phyloP scores from a whole-genome alignment of 2,888 invertebrate genomes.

The Agrilus biguttatus region DNA sequence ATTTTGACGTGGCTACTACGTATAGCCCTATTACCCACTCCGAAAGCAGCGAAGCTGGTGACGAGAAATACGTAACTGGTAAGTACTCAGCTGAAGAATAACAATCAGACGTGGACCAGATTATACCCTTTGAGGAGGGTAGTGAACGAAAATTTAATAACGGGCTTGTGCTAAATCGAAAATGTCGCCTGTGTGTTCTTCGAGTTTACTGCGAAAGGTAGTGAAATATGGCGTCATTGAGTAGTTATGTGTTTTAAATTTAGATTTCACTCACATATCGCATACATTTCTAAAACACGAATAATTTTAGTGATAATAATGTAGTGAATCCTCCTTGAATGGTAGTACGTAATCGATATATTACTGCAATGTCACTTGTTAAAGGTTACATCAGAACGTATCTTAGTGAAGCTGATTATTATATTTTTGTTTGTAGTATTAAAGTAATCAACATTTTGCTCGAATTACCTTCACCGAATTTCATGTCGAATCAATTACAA shows the following conservation, averaged over 20 bases:
- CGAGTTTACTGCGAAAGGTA: slow-evolving; percentile 28
- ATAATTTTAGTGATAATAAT: no score
- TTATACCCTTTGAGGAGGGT: slow-evolving; percentile 21
- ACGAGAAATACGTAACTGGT: slow-evolving; percentile 92
- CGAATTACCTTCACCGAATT: no score
- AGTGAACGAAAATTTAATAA: slow-evolving; percentile 13
- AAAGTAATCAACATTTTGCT: no score
- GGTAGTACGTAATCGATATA: no score
- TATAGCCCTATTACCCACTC: slow-evolving; percentile 85
- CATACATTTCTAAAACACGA: no score
- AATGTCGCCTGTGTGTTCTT: slow-evolving; percentile 23
- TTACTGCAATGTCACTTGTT: no score
- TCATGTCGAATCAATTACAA: no score
- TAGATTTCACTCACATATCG: slow-evolving; percentile 19
- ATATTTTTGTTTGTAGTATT: no score
- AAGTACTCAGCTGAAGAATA: slow-evolving; percentile 58
- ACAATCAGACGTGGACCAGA: slow-evolving; percentile 39
- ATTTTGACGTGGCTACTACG: slow-evolving; percentile 88
- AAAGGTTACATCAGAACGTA: no score
- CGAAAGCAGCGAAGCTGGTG: slow-evolving; percentile 86
- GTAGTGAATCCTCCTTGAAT: no score
- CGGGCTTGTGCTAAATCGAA: slow-evolving; percentile 32
- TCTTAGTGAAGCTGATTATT: no score
- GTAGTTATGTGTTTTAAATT: slow-evolving; percentile 28
- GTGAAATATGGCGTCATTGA: slow-evolving; percentile 35